These are phyloP conservation scores for Lutjanus argentimaculatus DNA, from an alignment of 2,797 vertebrate genomes.

Conservation along the genomic window DNA sequence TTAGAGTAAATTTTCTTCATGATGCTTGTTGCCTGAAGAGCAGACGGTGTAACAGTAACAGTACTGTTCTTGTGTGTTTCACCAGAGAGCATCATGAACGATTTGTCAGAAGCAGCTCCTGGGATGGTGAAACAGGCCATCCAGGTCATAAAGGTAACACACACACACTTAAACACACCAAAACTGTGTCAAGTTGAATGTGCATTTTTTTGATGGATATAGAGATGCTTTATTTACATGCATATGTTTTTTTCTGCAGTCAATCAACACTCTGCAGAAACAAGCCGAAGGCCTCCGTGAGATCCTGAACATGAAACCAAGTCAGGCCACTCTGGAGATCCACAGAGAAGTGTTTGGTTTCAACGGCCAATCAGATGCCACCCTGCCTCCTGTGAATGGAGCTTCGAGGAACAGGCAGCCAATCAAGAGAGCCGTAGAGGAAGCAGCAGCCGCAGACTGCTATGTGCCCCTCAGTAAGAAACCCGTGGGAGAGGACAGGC, in stretches of 20 bases:
- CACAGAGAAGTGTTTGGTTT: constrained; percentile 86
- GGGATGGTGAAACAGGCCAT: constrained; percentile 82
- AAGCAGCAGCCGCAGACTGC: constrained; percentile 64
- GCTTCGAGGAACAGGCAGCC: constrained; percentile 53
- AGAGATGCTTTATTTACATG: not conserved
- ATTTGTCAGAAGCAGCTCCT: constrained; percentile 84
- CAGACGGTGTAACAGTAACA: too few species aligned
- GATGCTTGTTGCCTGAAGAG: too few species aligned
- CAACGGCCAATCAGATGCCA: constrained; percentile 48
- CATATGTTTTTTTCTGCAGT: constrained; percentile 71
- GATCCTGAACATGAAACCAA: constrained; percentile 84
- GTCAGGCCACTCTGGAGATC: constrained; percentile 81
- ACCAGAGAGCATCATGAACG: constrained; percentile 83
- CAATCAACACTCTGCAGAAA: constrained; percentile 87
- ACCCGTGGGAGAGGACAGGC: not conserved
- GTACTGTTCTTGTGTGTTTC: constrained; percentile 11
- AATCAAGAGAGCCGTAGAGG: constrained; percentile 79
- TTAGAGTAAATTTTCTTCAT: too few species aligned
- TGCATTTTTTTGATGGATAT: fast-evolving
- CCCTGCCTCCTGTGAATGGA: constrained; percentile 50
- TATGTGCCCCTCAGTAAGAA: constrained; percentile 80
- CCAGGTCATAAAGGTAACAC: constrained; percentile 89
- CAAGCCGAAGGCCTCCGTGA: constrained; percentile 90
- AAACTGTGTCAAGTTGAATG: not conserved
- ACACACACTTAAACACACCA: not conserved